Evolutionary conservation across 2,797 vertebrate species (phyloP), one percentile per base, ranked within the genome.

Genomic region (Anguilla obscura): DNA sequence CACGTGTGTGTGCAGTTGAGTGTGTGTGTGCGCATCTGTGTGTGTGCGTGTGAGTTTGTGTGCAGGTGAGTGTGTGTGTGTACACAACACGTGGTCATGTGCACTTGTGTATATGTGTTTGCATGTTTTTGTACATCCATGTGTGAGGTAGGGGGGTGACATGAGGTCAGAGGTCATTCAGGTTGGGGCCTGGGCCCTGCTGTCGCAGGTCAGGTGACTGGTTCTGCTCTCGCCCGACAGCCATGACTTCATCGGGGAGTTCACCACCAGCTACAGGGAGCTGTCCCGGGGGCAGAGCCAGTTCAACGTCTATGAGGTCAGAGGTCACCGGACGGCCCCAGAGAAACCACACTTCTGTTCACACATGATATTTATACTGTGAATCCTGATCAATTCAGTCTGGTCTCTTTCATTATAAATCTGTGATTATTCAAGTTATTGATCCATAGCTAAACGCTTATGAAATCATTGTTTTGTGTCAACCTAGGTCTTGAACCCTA

Each of bases 221-320:
- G 83, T 89, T 87, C 89, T 90, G 86, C 86, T 89, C 45, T 88
- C 86, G n/a, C 86, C 88, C 74, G 71, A 16, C 91, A 99, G 98
- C 93, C 98, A 99, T 0, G 98, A 99, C 92, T 98, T 99, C 94
- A 98, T 99, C 0, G 98, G 98, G 1, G 98, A 99, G 94, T 99
- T 98, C 92, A 98, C 98, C 90, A 99, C 98, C 91, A 99, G 98
- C 94, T 99, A 99, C 96, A 96, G 98, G 91, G 98, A 99, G 92
- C 95, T 99, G 86, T 98, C 98, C 87, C 95, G 97, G 16, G 98
- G 97, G 7, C 97, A 99, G 95, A 99, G 96, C 93, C 98, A 99
- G 94, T 99, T 99, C 93, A 98, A 97, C 0, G 97, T 99, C 79
- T 98, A 99, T 0, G 98, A 99, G 98, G 98, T 99, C 92, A 96